These are phyloP conservation scores for Ailuropoda melanoleuca DNA, from an alignment of 2,113 vertebrate genomes.

Conservation along the genomic window DNA sequence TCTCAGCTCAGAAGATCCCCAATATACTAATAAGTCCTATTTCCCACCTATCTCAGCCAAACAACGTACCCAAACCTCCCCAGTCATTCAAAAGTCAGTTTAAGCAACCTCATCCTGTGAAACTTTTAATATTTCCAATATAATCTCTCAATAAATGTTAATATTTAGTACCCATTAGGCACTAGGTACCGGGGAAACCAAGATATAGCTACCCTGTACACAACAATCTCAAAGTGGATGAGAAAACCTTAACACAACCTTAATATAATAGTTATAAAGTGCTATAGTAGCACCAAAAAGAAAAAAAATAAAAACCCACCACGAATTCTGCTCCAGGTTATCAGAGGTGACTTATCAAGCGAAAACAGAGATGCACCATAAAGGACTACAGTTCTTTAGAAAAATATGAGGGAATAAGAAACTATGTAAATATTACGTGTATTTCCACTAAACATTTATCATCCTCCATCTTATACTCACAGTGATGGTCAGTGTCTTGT, in stretches of 20 bases:
- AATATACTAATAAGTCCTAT: background rate
- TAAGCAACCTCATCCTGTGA: background rate
- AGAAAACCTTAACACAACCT: background rate
- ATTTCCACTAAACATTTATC: background rate
- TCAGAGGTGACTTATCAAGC: background rate
- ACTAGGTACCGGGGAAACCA: background rate
- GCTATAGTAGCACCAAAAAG: background rate
- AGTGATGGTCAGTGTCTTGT: background rate
- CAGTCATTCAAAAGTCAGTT: background rate
- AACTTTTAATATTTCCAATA: background rate
- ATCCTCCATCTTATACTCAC: background rate
- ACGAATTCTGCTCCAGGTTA: constrained; percentile 31
- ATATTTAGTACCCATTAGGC: background rate
- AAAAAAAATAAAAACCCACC: background rate
- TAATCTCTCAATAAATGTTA: background rate
- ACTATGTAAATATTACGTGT: background rate
- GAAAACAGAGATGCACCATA: background rate
- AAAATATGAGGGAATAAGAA: background rate
- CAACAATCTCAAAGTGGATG: background rate
- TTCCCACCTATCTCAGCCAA: background rate
- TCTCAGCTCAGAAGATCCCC: background rate
- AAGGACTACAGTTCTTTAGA: background rate
- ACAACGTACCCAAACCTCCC: background rate
- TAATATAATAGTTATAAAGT: background rate
- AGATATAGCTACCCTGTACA: background rate